Conservation (phyloP, 2,797 vertebrate genomes). For the Sciaenops ocellatus region DNA sequence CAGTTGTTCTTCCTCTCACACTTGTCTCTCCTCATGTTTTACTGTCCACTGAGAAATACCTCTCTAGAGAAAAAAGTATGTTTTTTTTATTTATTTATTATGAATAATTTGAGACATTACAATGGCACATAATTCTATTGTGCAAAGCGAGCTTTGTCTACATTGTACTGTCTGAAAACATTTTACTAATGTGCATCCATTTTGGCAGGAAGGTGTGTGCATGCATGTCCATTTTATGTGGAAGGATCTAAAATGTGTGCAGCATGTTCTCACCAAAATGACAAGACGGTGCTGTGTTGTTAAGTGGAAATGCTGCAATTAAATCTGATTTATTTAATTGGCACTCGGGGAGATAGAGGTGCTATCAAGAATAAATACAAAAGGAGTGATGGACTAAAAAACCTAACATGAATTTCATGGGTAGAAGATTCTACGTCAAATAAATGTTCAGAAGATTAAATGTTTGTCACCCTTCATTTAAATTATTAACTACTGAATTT, state of each 20-base stretch:
- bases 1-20: conserved; percentile 40
- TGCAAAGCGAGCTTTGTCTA: conserved; percentile 10
- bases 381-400: conserved; percentile 8
- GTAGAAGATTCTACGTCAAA: background rate
- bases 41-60: conserved; percentile 57
- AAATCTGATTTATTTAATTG: conserved; percentile 32
- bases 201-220: background rate
- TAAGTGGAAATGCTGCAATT: conserved; percentile 28
- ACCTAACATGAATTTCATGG: background rate
- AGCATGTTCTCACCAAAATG: background rate
- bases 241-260: conserved; percentile 26
- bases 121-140: conserved; percentile 36
- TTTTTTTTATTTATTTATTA: conserved; percentile 21
- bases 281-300: conserved; percentile 4
- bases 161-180: background rate
- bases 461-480: background rate
- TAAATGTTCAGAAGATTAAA: conserved; percentile 1
- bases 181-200: background rate
- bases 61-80: conserved; percentile 49
- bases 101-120: conserved; percentile 38
- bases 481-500: background rate
- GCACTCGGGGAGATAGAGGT: background rate
- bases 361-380: conserved; percentile 10
- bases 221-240: conserved; percentile 3
- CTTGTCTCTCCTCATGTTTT: conserved; percentile 36